These are phyloP conservation scores for Strigamia transsilvanica DNA, from an alignment of 2,888 invertebrate species.

Conservation along the genomic window DNA sequence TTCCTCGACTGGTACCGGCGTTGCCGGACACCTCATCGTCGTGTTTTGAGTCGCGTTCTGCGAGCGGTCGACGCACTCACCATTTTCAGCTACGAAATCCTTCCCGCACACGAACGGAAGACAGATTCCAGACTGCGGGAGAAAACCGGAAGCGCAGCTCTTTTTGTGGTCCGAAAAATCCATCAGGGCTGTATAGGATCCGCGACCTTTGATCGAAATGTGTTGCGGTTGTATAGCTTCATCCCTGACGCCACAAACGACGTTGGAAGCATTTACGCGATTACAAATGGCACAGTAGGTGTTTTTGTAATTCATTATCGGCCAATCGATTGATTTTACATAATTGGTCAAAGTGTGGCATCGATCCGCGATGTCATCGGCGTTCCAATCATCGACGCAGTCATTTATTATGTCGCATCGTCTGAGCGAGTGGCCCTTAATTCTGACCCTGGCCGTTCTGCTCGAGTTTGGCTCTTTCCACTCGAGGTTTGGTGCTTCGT, in stretches of 20 bases:
- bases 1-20: not conserved
- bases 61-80: not conserved
- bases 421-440: not conserved
- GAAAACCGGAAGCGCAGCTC: not conserved
- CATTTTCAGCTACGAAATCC: not conserved
- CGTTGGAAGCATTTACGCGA: constrained; percentile 23
- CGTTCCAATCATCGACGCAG: not conserved
- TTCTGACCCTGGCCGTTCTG: no score
- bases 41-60: not conserved
- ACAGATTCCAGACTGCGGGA: not conserved
- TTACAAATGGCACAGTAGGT: constrained; percentile 67
- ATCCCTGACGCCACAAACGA: not conserved
- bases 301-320: constrained; percentile 62
- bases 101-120: not conserved
- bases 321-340: not conserved
- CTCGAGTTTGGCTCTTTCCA: not conserved
- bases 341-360: not conserved
- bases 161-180: not conserved
- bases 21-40: not conserved
- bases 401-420: not conserved
- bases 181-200: not conserved
- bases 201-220: not conserved
- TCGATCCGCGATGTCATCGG: not conserved
- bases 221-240: not conserved
- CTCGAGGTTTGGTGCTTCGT: not conserved